These are phyloP conservation scores for Pseudomyrmex sp. DNA, from an alignment of 1,140 invertebrate species.

Conservation along the genomic window DNA sequence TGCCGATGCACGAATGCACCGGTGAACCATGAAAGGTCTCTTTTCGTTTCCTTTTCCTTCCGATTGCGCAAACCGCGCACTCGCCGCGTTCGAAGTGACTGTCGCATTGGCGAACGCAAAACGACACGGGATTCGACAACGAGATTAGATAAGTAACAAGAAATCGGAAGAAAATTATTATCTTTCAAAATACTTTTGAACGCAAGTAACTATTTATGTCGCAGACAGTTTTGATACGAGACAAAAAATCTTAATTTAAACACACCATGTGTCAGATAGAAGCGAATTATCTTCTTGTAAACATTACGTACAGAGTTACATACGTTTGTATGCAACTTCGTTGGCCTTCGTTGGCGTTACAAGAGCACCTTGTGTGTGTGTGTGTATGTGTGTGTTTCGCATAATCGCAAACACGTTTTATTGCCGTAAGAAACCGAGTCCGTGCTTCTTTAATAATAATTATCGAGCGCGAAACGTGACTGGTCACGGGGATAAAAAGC, in stretches of 20 bases:
- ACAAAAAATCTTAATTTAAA: too few relatives aligned
- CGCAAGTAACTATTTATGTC: too few relatives aligned
- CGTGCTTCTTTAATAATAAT: not conserved
- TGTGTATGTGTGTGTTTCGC: not conserved
- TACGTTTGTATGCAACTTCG: too few relatives aligned
- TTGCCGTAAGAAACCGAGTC: not conserved
- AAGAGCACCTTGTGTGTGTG: not conserved
- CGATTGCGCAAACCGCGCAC: conserved; percentile 52
- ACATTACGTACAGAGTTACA: too few relatives aligned
- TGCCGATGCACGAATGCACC: conserved; percentile 27
- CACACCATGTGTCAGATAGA: too few relatives aligned
- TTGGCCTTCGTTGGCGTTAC: not conserved
- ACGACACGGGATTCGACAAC: too few relatives aligned
- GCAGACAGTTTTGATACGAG: too few relatives aligned
- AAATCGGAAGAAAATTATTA: too few relatives aligned
- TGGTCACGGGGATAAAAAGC: not conserved
- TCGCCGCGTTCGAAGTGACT: not conserved
- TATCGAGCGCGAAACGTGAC: not conserved
- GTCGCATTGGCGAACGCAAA: not conserved
- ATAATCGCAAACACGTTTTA: not conserved
- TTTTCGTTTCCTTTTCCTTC: conserved; percentile 64
- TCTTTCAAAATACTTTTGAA: too few relatives aligned
- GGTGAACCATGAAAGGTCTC: conserved; percentile 68
- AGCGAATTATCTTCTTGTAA: too few relatives aligned
- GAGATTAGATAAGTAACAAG: too few relatives aligned